These are phyloP conservation scores for Scrobipalpa costella DNA, from an alignment of 2,888 invertebrate genomes.

Conservation along the genomic window DNA sequence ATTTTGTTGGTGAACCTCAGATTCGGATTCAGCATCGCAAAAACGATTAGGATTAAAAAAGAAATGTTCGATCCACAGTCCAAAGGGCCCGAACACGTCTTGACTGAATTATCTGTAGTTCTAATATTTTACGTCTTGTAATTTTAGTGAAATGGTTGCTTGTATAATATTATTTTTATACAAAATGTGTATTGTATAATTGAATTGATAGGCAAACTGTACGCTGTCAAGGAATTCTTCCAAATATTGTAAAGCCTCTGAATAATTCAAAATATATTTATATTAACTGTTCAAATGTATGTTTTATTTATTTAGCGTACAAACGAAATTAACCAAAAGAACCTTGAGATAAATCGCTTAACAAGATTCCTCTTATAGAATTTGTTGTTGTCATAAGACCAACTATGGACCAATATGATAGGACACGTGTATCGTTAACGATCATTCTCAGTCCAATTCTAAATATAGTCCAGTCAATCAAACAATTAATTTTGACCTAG, in stretches of 20 bases:
- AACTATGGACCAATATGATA: too few relatives aligned
- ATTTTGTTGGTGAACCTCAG: too few relatives aligned
- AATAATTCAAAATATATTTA: slow-evolving; percentile 82
- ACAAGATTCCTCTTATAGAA: neutral
- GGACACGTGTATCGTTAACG: neutral
- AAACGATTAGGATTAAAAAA: too few relatives aligned
- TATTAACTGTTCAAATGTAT: slow-evolving; percentile 79
- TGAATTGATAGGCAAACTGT: slow-evolving; percentile 45
- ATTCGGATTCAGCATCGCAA: too few relatives aligned
- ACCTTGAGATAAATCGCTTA: neutral
- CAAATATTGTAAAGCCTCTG: slow-evolving; percentile 81
- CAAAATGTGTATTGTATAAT: slow-evolving; percentile 52
- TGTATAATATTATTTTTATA: slow-evolving; percentile 56
- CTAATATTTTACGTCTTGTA: slow-evolving; percentile 16
- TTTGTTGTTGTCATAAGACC: neutral
- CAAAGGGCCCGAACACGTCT: too few relatives aligned
- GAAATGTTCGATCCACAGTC: too few relatives aligned
- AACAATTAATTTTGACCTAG: neutral
- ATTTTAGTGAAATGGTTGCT: slow-evolving; percentile 22
- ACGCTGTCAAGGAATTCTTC: slow-evolving; percentile 74
- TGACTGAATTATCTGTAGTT: too few relatives aligned
- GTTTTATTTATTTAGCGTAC: slow-evolving; percentile 59
- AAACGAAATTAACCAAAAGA: neutral
- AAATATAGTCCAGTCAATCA: neutral
- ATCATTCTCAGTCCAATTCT: neutral